These are phyloP conservation scores for Danaus melanippus DNA, from an alignment of 1,140 invertebrate genomes.

Conservation along the genomic window DNA sequence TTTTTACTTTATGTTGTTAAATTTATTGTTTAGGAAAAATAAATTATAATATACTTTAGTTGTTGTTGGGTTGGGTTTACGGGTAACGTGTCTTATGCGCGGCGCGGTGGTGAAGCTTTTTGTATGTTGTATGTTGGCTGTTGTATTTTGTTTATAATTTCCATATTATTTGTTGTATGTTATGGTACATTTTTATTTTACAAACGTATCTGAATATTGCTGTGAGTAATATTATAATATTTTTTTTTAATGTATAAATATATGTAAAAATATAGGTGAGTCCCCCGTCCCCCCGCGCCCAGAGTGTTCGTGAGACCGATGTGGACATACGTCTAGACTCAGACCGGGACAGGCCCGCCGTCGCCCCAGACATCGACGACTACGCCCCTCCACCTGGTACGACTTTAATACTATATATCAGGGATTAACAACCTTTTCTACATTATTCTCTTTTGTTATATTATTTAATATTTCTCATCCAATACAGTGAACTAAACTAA, in stretches of 20 bases:
- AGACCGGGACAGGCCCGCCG: conserved; percentile 29
- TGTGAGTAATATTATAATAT: background rate
- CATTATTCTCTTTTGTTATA: too few relatives aligned
- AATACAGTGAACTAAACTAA: too few relatives aligned
- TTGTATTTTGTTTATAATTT: too few relatives aligned
- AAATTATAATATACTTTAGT: too few relatives aligned
- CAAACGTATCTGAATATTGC: background rate
- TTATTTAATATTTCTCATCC: too few relatives aligned
- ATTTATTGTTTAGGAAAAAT: too few relatives aligned
- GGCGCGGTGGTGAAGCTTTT: too few relatives aligned
- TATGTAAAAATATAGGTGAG: conserved; percentile 2
- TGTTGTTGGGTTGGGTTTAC: too few relatives aligned
- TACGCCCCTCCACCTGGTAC: conserved; percentile 47
- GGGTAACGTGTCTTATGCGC: too few relatives aligned
- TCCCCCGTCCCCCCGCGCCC: conserved; percentile 15
- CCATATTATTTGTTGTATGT: background rate
- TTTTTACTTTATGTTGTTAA: too few relatives aligned
- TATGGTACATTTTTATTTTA: conserved; percentile 1
- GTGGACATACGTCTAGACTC: conserved; percentile 19
- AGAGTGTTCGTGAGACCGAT: conserved; percentile 26
- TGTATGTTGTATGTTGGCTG: too few relatives aligned
- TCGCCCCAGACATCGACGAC: conserved; percentile 62
- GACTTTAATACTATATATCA: background rate
- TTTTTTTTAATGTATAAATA: background rate
- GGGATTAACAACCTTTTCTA: too few relatives aligned